phyloP scores from a whole-genome alignment of 2,113 vertebrate genomes.

The Zingel zingel region DNA sequence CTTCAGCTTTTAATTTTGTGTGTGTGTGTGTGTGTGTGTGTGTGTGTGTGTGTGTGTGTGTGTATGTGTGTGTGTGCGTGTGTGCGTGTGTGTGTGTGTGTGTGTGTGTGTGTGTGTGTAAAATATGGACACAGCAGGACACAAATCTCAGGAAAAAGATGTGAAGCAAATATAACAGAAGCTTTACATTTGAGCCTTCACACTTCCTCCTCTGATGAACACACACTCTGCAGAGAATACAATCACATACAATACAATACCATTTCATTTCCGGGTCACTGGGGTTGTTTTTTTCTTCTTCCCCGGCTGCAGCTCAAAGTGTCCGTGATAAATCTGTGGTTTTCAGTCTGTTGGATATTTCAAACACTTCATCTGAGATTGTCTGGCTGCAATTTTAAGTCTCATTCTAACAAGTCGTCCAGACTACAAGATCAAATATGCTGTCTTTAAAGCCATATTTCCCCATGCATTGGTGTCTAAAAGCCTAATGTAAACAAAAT shows the following conservation, averaged over 20 bases:
- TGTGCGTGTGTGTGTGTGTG: no score
- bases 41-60: no score
- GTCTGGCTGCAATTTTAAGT: no score
- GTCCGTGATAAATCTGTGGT: neutral
- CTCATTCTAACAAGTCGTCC: neutral
- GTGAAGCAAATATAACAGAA: neutral
- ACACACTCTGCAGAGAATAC: neutral
- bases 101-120: no score
- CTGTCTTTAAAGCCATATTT: no score
- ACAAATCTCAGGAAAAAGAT: neutral
- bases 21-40: no score
- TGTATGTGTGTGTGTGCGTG: no score
- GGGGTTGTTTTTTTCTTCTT: neutral
- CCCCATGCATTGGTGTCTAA: no score
- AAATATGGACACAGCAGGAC: no score
- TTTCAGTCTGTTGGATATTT: neutral
- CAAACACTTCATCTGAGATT: neutral
- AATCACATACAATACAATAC: neutral
- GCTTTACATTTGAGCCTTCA: neutral
- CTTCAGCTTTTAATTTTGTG: no score
- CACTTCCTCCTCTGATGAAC: neutral
- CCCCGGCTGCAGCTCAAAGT: neutral
- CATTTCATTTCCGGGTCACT: neutral
- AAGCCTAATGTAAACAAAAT: no score
- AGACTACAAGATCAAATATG: neutral